Evolutionary conservation across 2,113 vertebrate species (phyloP).

Genomic region (Chroicocephalus ridibundus): DNA sequence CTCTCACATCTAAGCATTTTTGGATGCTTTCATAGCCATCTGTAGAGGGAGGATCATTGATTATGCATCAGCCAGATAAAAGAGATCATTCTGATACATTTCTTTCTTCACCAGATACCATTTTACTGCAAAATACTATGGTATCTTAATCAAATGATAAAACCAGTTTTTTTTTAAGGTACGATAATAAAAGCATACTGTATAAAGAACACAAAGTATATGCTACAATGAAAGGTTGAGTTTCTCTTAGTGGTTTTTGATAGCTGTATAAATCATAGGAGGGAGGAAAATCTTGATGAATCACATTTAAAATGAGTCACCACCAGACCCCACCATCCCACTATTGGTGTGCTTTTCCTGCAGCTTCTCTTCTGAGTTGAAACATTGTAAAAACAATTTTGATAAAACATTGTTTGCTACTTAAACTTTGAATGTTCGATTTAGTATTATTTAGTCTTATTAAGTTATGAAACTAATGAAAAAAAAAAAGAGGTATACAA

Average conservation of each 20-base stretch:
- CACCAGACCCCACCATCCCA: not conserved
- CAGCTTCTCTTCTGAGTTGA: not conserved
- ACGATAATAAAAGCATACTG: not conserved
- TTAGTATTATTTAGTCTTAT: not conserved
- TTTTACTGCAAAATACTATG: constrained; percentile 35
- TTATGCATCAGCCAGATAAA: constrained; percentile 67
- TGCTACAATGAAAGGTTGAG: not conserved
- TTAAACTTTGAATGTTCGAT: not conserved
- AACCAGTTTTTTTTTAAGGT: not conserved
- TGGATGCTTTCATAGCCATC: constrained; percentile 68
- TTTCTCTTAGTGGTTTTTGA: constrained; percentile 34
- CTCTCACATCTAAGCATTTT: constrained; percentile 63
- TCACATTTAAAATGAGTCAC: not conserved
- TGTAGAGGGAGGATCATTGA: constrained; percentile 67
- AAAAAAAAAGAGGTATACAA: not conserved
- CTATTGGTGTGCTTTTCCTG: not conserved
- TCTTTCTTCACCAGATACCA: constrained; percentile 34
- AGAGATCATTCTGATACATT: constrained; percentile 62
- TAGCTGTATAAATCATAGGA: constrained; percentile 35
- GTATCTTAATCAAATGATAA: constrained; percentile 28
- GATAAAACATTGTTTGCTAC: not conserved
- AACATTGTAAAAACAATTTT: not conserved
- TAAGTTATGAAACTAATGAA: not conserved
- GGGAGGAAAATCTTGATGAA: not conserved
- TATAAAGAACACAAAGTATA: not conserved